Base-by-base conservation (phyloP, 2,888 invertebrate genomes). In the Papilio demoleus region DNA sequence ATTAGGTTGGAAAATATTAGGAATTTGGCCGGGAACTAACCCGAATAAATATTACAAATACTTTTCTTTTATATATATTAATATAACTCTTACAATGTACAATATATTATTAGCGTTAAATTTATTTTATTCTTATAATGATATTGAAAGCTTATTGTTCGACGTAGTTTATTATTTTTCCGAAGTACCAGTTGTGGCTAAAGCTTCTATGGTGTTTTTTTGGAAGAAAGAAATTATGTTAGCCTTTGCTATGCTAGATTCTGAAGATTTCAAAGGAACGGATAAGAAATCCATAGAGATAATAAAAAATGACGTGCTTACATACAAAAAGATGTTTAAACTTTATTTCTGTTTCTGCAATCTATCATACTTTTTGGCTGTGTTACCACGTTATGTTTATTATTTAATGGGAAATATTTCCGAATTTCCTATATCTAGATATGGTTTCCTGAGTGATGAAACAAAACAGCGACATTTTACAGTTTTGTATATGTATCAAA, bases 1-100 rank as follows among this genome's bases (percentile, higher is more conserved):
- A 3, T 50, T 68, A 38, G 56, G 36, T 45, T 73, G 70, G 68
- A 71, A 65, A 36, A 58, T 73, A 31, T 71, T 70, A 17, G 70
- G 68, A 22, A 34, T 71, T 45, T 73, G 73, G 73, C 56, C 69
- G 2, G 64, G 65, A 27, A 3, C 34, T 42, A 63, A 50, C 3
- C 27, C 53, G n/a, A 70, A 14, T 9, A 68, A 61, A 70, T 67
- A 53, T 56, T 71, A 70, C 50, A 58, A 34, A 53, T 70, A 58
- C 9, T 66, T 27, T 42, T 64, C 68, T 9, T 58, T 38, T 5
- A 17, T 59, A 4, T 64, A 31, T 19, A 0, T 64, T 19, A 58
- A 34, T 27, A 9, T 58, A 17, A 68, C 63, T 14, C 38, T 68
- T 9, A n/a, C 59, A 1, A 5, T 50, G 1, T 64, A 50, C 22